phyloP scores from a whole-genome alignment of 2,113 vertebrate genomes.

The Ancistrus triradiatus region DNA sequence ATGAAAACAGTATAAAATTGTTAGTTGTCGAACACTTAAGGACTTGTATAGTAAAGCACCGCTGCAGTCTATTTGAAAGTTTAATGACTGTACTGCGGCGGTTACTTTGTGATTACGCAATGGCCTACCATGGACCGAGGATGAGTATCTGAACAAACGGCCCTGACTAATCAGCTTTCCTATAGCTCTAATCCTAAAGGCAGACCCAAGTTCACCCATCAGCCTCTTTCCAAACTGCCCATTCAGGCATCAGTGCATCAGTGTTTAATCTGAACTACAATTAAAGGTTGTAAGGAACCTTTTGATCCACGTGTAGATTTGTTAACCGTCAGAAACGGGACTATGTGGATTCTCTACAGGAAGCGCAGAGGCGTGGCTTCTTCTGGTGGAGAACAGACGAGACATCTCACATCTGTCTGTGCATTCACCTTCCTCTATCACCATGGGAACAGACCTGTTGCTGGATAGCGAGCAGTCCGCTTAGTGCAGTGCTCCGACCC shows the following conservation, averaged over 20 bases:
- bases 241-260: conserved; percentile 47
- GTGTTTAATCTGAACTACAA: conserved; percentile 18
- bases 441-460: conserved; percentile 55
- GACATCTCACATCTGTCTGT: conserved; percentile 23
- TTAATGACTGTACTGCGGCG: conserved; percentile 16
- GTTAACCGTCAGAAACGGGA: not conserved
- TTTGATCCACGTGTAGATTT: not conserved
- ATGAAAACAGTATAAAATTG: no score
- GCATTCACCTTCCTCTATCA: conserved; percentile 31
- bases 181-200: conserved; percentile 61
- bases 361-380: conserved; percentile 3
- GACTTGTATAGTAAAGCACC: conserved; percentile 1
- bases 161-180: conserved; percentile 65
- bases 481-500: conserved; percentile 4
- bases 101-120: conserved; percentile 15
- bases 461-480: conserved; percentile 20
- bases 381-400: conserved; percentile 12
- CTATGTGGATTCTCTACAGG: not conserved
- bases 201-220: conserved; percentile 58
- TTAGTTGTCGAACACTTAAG: no score
- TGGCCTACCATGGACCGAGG: conserved; percentile 53
- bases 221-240: conserved; percentile 44
- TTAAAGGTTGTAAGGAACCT: not conserved
- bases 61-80: conserved; percentile 26
- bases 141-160: conserved; percentile 51